Base-by-base conservation (phyloP, 2,888 invertebrate species). In the Molorchus minor region DNA sequence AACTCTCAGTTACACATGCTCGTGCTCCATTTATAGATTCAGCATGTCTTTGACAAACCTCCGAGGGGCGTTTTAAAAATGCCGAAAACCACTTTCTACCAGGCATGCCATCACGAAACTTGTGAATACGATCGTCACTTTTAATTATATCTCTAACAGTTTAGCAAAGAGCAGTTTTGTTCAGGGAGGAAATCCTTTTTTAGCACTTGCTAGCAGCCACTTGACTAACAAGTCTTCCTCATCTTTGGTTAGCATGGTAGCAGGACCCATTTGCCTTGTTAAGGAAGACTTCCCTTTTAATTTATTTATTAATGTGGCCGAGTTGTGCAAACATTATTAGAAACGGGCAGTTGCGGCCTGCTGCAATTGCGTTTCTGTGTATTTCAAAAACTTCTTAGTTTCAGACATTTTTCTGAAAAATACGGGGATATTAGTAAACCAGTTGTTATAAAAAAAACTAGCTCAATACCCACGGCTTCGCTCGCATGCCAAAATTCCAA, bases 81-180 rank as follows among this genome's bases (percentile, higher is more conserved):
- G 43, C 47, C 21, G 19, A 35, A 61, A 63, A 63, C 61, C 63
- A 63, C 40, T 61, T 63, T 51, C 52, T 57, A 4, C 36, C 60
- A 51, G 56, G 60, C 35, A 62, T 35, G 38, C 53, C 56, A 56
- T 65, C 54, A 46, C 44, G 44, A 54, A 63, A 62, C 47, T 52
- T 57, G 19, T 57, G 45, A 44, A 38, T 33, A 58, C 58, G 56
- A 53, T 46, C 49, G 41, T 58, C 62, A n/a, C 47, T 33, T 56
- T 58, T 53, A 35, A 63, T 44, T 33, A 65, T 65, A 53, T 62
- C 62, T 19, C 36, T 52, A n/a, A 61, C 65, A 52, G 65, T 61
- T 54, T 61, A 55, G 49, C 62, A 61, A 19, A 63, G 51, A 25
- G 30, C 40, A 10, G 20, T 41, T 64, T 61, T 63, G 35, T 65